Evolutionary conservation across 2,888 invertebrate species (phyloP), one percentile per base, ranked within the genome.

Genomic region (Charanyca ferruginea): DNA sequence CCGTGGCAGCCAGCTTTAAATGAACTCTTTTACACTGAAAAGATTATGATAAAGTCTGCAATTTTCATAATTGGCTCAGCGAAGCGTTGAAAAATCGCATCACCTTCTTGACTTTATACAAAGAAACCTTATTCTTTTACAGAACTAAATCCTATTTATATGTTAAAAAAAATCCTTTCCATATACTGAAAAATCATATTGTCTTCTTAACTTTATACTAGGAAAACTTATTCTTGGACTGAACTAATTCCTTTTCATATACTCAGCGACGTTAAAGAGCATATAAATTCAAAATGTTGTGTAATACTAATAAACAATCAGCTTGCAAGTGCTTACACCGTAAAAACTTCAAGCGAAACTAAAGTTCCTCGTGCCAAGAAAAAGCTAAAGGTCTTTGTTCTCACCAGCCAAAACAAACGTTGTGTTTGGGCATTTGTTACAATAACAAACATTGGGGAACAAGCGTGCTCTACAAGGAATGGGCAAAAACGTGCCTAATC

Each of bases 371-470:
- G 82, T 84, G 87, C 83, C 81, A 84, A 86, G 88, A 87, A 89
- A 90, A 89, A 89, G 82, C 85, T 85, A 86, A 90, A 89, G 86
- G 87, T 90, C 93, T 93, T 94, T 94, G 94, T 95, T 94, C 92
- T 91, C 83, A 78, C 85, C 87, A 93, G 94, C 91, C 94, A 94
- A 94, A 95, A 94, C 94, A 94, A 91, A 91, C 89, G 87, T 80
- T 80, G 81, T 91, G 93, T 93, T 93, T 92, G 90, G 90, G 89
- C 88, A 87, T 90, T 92, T 88, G 90, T 88, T 92, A 90, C 90
- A 91, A 94, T 93, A 94, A 93, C 93, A 94, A 93, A 91, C 90
- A 90, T 84, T 83, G 85, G 86, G 86, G 85, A 80, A 84, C 76
- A 79, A 85, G 82, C 79, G 75, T 67, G 85, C 83, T 84, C 83